Conservation (phyloP, 23 tunicate genomes). For the Halocynthia aurantium region DNA sequence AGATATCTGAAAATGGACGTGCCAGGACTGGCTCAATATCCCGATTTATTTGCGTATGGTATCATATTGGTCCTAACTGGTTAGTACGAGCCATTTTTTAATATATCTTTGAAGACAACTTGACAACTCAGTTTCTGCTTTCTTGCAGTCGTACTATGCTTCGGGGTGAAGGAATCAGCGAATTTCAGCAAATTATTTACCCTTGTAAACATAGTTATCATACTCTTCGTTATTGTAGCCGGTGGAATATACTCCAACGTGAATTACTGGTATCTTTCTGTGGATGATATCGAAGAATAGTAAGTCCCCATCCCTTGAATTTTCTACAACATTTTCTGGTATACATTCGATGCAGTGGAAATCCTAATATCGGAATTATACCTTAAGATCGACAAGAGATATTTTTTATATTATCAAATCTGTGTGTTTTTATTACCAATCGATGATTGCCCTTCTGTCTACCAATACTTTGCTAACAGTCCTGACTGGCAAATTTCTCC, state of each 20-base stretch:
- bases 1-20: conserved; percentile 37
- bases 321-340: no score
- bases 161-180: conserved; percentile 89
- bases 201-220: conserved; percentile 54
- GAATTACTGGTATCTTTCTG: conserved; percentile 47
- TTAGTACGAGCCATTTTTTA: conserved; percentile 3
- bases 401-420: no score
- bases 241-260: conserved; percentile 47
- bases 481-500: no score
- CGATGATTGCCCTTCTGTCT: no score
- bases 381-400: no score
- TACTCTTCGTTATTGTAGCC: conserved; percentile 72
- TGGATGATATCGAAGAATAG: conserved; percentile 33
- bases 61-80: conserved; percentile 75
- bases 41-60: conserved; percentile 80
- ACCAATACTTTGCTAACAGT: no score
- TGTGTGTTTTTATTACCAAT: no score
- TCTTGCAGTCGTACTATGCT: conserved; percentile 43
- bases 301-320: conserved; percentile 6
- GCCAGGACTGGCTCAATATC: conserved; percentile 76
- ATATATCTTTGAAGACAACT: not conserved
- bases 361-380: no score
- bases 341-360: no score
- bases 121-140: not conserved
- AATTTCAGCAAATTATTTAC: conserved; percentile 71